These are phyloP conservation scores for Trissoscelio sp. DNA, from an alignment of 2,888 invertebrate species.

Conservation along the genomic window DNA sequence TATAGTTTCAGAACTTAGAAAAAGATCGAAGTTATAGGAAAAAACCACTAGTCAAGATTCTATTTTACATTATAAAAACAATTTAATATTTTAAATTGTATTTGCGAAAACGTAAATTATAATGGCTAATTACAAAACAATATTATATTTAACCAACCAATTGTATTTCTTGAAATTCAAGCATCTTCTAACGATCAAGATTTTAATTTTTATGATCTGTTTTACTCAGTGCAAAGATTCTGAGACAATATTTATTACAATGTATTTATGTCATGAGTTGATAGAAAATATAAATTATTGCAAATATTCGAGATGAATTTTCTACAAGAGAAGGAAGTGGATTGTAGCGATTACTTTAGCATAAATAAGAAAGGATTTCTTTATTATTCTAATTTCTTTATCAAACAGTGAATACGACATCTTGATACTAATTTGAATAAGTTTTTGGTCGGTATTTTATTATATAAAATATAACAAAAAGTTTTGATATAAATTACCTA, in stretches of 20 bases:
- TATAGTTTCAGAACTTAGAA: slow-evolving; percentile 19
- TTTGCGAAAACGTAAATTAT: slow-evolving; percentile 30
- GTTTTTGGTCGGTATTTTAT: background rate
- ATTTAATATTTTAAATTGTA: slow-evolving; percentile 26
- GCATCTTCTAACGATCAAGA: slow-evolving; percentile 27
- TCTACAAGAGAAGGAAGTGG: slow-evolving; percentile 1
- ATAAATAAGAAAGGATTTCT: background rate
- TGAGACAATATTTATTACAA: slow-evolving; percentile 27
- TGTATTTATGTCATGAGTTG: slow-evolving; percentile 31
- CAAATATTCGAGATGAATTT: slow-evolving; percentile 14
- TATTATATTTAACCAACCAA: slow-evolving; percentile 29
- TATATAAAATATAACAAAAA: slow-evolving; percentile 19
- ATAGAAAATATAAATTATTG: slow-evolving; percentile 22
- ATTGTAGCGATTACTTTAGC: background rate
- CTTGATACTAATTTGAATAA: slow-evolving; percentile 4
- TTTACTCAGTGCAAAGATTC: slow-evolving; percentile 24
- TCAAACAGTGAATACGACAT: background rate
- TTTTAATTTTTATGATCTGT: slow-evolving; percentile 37
- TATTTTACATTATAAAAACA: slow-evolving; percentile 1
- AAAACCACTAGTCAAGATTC: slow-evolving; percentile 8
- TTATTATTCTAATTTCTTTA: slow-evolving; percentile 25
- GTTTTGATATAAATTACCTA: slow-evolving; percentile 25
- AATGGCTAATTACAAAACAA: slow-evolving; percentile 14
- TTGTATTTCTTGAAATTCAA: slow-evolving; percentile 20
- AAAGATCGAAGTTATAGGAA: background rate